Conservation (phyloP, 2,888 invertebrate genomes). For the Tachina fera region DNA sequence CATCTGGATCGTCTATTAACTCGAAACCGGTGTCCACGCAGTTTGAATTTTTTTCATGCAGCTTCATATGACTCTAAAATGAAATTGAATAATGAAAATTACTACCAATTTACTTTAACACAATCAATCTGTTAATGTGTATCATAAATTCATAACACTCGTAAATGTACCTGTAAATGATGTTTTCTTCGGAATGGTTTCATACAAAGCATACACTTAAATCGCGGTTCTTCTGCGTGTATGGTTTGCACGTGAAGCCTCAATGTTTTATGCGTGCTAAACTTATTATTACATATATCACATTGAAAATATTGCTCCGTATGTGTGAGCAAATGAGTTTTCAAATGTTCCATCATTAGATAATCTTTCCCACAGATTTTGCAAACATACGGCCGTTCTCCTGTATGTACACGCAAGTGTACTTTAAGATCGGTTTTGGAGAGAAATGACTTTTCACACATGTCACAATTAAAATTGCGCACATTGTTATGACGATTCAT, state of each 20-base stretch:
- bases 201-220: conserved; percentile 75
- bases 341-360: conserved; percentile 76
- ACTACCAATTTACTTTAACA: neutral
- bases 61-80: conserved; percentile 74
- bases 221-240: conserved; percentile 74
- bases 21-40: conserved; percentile 6
- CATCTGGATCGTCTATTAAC: conserved; percentile 29
- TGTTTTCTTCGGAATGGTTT: conserved; percentile 77
- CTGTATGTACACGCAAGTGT: conserved; percentile 75
- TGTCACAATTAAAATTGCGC: conserved; percentile 76
- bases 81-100: conserved; percentile 19
- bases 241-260: conserved; percentile 75
- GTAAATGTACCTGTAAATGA: conserved; percentile 74
- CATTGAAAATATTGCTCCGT: conserved; percentile 75
- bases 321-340: conserved; percentile 76
- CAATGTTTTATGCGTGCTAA: conserved; percentile 76
- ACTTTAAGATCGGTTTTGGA: conserved; percentile 75
- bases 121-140: too few species aligned
- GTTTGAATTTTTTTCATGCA: conserved; percentile 70
- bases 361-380: conserved; percentile 77
- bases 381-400: conserved; percentile 76
- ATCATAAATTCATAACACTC: neutral
- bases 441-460: conserved; percentile 76
- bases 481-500: conserved; percentile 76
- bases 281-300: conserved; percentile 75